Conservation (phyloP, 53 echinoderm and acorn worm genomes). For the Crossaster papposus region DNA sequence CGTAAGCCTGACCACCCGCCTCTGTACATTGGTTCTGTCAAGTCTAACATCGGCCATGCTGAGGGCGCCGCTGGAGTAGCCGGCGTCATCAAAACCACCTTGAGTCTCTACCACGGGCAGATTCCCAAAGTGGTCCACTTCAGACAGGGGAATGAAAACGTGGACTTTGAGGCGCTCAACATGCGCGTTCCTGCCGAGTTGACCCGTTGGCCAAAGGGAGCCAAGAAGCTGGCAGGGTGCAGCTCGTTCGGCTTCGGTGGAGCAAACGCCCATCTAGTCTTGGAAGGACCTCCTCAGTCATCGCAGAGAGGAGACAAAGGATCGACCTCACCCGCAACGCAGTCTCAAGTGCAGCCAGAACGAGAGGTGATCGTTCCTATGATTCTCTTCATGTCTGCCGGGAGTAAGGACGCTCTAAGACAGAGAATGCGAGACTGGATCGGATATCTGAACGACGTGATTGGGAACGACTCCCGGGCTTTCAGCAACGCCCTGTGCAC, state of each 20-base stretch:
- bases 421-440: constrained; percentile 86
- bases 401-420: constrained; percentile 81
- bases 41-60: constrained; percentile 91
- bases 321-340: not conserved
- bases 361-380: constrained; percentile 71
- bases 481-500: constrained; percentile 87
- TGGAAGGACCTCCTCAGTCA: constrained; percentile 80
- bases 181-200: constrained; percentile 85
- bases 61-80: constrained; percentile 84
- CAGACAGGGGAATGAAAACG: constrained; percentile 84
- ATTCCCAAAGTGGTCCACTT: constrained; percentile 97
- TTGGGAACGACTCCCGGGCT: constrained; percentile 73
- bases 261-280: constrained; percentile 90
- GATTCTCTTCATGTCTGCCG: constrained; percentile 87
- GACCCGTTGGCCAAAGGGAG: constrained; percentile 88
- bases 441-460: constrained; percentile 78
- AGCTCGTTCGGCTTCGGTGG: constrained; percentile 99
- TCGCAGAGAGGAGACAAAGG: constrained; percentile 16
- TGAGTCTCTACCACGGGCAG: constrained; percentile 48
- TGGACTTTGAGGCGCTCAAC: constrained; percentile 85
- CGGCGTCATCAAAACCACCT: constrained; percentile 69
- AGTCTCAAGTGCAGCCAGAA: constrained; percentile 47
- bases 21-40: constrained; percentile 86
- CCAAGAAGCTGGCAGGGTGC: constrained; percentile 80
- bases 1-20: constrained; percentile 69